Conservation (phyloP, 1,140 invertebrate species). For the Leptinotarsa texana region DNA sequence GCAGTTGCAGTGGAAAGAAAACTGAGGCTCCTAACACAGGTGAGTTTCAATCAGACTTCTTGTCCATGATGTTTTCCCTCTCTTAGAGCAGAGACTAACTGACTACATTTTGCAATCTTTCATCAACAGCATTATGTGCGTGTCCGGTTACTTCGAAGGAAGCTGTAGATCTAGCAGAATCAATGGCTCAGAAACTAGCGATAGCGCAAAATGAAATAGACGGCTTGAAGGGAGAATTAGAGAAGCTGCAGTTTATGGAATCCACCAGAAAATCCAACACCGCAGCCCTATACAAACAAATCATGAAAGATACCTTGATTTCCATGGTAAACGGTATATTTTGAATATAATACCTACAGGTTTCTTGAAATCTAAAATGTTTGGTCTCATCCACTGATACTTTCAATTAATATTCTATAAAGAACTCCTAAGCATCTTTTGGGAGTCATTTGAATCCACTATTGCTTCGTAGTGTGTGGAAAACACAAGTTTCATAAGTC, state of each 20-base stretch:
- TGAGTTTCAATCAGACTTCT: too few species aligned
- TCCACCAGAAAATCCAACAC: constrained; percentile 30
- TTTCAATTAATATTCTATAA: too few species aligned
- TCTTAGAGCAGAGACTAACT: neutral
- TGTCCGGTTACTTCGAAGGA: constrained; percentile 26
- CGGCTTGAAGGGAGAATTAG: constrained; percentile 28
- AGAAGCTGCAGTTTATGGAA: constrained; percentile 30
- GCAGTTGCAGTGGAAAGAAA: too few species aligned
- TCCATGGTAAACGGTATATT: neutral
- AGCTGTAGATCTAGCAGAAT: neutral
- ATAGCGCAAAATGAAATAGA: constrained; percentile 33
- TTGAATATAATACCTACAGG: too few species aligned
- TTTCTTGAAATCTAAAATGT: too few species aligned
- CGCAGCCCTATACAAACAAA: constrained; percentile 32
- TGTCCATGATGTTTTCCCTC: neutral
- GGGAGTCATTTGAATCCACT: too few species aligned
- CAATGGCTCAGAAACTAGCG: constrained; percentile 31
- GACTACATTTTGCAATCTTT: neutral
- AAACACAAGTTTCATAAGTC: too few species aligned
- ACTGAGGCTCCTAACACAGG: too few species aligned
- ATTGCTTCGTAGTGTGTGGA: too few species aligned
- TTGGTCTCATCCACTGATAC: too few species aligned
- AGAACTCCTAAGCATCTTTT: too few species aligned
- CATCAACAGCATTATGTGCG: constrained; percentile 14
- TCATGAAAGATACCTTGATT: constrained; percentile 31